Evolutionary conservation across 1,140 invertebrate genomes (phyloP), one percentile per base, ranked within the genome.

Genomic region (Calephelis nemesis): DNA sequence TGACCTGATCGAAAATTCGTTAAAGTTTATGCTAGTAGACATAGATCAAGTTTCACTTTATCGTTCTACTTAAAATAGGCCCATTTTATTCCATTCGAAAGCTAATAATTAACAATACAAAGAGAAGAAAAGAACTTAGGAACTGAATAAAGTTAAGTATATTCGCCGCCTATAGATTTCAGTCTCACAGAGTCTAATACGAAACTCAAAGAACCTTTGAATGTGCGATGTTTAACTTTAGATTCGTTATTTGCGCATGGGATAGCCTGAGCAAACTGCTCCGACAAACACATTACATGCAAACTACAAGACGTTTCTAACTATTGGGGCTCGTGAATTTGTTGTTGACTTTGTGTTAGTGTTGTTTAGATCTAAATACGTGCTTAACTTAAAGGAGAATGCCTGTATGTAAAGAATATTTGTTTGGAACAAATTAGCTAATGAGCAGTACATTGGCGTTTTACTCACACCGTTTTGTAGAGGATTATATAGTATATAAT

Each of bases 131-230:
- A 30, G 30, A 30, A 30, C 30, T 30, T 30, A 30, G 3, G 4
- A 19, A 1, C 50, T 15, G 19, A 52, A 19, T 4, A 7, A 5
- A n/a, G 6, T 50, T 15, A 5, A n/a, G 6, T 50, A 50, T 13
- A 52, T 52, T 9, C 50, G 50, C 10, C 6, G 19, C 52, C 11
- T 12, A 58, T 11, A 58, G 52, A 58, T 19, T 30, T 30, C 10
- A 58, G 52, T 58, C 15, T 58, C 19, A 58, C 52, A 58, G 19
- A 58, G 30, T 58, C 15, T 58, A 58, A 58, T 19, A 58, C 19
- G 52, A 58, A 58, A 58, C 52, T 58, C 52, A 58, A 58, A 58
- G 52, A 58, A 58, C 52, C 52, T 58, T 58, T 58, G 52, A 58
- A 58, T 19, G 52, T 58, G 52, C 52, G 52, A 58, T 58, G 52